Base-by-base conservation (phyloP, 2,797 vertebrate species). In the Euthynnus affinis region DNA sequence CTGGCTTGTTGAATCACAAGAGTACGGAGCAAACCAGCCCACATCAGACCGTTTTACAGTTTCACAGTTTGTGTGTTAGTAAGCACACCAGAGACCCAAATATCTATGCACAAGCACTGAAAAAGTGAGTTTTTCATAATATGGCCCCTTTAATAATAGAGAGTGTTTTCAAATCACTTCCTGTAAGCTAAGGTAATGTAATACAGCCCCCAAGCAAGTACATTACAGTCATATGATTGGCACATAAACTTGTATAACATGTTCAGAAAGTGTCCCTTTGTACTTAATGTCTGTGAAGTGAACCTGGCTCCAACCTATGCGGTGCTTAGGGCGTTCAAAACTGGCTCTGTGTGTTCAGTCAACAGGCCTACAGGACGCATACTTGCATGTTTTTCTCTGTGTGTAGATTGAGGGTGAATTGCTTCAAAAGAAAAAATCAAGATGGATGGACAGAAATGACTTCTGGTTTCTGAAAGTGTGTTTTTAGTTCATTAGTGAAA, bases 311-410 rank as follows among this genome's bases (percentile, higher is more conserved):
- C 23, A 76, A 63, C 53, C 69, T 76, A 74, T 80, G 18, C 73
- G 71, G 59, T 20, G 80, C 91, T 88, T 23, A 69, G 51, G 85
- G 86, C 84, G 4, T 84, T 92, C 46, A 87, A 93, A 94, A 93
- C 83, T 86, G 84, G 74, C 83, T 89, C 65, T 42, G 85, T 91
- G 85, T 82, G 74, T 83, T 90, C 29, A 71, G 57, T 86, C 73
- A 64, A 44, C 55, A 61, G 65, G 70, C 80, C 87, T 64, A 60
- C 7, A 78, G 85, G 55, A 76, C 42, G 67, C 65, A 71, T 78
- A 69, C 78, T 76, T 81, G 37, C 66, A 62, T 78, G 32, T 84
- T 73, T 44, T 60, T 71, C 64, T 74, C 40, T 42, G n/a, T 44
- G 13, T 76, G 3, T 67, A 69, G 25, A 63, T 74, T 68, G 2